Percentiles rank a stretch among this genome's conserved stretches.
These are phyloP conservation scores for Strix uralensis DNA, from an alignment of 2,113 vertebrate genomes.

Conservation along the genomic window DNA sequence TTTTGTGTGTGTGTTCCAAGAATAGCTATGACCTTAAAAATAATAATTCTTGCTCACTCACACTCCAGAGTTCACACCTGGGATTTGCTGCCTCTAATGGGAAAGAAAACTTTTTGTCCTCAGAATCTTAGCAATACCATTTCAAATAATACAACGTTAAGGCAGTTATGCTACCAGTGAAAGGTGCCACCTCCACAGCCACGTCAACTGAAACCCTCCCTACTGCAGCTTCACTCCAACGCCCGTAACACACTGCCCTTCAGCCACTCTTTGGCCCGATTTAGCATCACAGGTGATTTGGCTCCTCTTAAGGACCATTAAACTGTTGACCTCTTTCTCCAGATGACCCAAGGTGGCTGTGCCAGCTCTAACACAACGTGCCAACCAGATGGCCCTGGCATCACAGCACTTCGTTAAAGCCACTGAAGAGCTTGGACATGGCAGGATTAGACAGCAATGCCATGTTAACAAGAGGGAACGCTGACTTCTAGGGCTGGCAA, in stretches of 20 bases:
- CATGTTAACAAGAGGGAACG: not conserved
- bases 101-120: not conserved
- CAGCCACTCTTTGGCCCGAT: not conserved
- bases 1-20: not conserved
- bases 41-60: not conserved
- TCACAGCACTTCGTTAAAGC: not conserved
- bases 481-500: not conserved
- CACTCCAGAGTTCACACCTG: not conserved
- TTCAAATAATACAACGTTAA: not conserved
- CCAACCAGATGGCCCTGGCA: slow-evolving; percentile 34
- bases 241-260: not conserved
- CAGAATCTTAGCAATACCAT: not conserved
- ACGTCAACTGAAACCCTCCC: not conserved
- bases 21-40: not conserved
- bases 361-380: not conserved
- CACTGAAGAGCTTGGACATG: not conserved
- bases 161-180: not conserved
- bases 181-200: not conserved
- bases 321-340: not conserved
- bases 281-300: not conserved
- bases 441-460: not conserved
- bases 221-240: not conserved
- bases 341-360: not conserved
- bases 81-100: not conserved
- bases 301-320: not conserved